A percentile compares a stretch with the other conserved stretches of the same genome.
phyloP scores from a whole-genome alignment of 1,140 invertebrate genomes.

The Propsilocerus akamusi region DNA sequence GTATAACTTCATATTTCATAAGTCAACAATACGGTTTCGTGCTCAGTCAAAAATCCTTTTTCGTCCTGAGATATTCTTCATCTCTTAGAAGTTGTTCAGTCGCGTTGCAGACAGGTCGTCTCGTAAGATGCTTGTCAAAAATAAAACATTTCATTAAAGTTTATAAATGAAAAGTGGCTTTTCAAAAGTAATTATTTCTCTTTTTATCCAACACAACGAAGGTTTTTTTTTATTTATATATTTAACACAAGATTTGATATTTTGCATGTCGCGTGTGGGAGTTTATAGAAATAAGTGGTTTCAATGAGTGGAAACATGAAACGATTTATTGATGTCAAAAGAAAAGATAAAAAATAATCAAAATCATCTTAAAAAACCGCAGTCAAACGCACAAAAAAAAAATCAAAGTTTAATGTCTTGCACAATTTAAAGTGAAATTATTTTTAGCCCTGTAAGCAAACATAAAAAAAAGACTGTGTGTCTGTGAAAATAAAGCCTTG shows the following conservation, averaged over 20 bases:
- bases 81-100: not conserved
- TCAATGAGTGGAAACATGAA: not conserved
- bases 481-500: conserved; percentile 1
- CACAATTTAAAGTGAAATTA: no score
- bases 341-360: not conserved
- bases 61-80: not conserved
- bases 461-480: not conserved
- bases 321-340: not conserved
- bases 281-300: not conserved
- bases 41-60: not conserved
- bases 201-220: not conserved
- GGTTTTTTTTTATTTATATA: not conserved
- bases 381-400: no score
- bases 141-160: not conserved
- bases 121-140: not conserved
- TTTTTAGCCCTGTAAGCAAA: not conserved
- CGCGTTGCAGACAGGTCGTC: not conserved
- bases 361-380: not conserved
- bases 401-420: no score
- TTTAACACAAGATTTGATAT: not conserved
- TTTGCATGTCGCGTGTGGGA: not conserved
- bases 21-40: not conserved
- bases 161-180: not conserved
- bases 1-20: not conserved
- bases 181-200: not conserved